phyloP scores from a whole-genome alignment of 2,888 invertebrate genomes.

The Leptodirus hochenwartii region DNA sequence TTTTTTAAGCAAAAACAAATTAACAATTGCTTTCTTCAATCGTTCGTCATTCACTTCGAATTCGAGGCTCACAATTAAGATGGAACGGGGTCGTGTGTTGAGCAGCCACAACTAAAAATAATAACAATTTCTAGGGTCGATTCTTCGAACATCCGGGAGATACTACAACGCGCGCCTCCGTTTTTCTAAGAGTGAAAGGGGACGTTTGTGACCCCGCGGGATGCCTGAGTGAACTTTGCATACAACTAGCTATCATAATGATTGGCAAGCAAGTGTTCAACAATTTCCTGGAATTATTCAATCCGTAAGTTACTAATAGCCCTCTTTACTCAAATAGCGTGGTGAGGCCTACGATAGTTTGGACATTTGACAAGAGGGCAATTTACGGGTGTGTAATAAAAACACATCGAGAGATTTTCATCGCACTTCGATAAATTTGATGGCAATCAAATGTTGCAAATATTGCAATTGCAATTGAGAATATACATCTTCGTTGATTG shows the following conservation, averaged over 20 bases:
- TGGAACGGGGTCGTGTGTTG: no score
- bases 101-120: neutral
- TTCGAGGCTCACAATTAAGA: no score
- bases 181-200: conserved; percentile 56
- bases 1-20: neutral
- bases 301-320: conserved; percentile 61
- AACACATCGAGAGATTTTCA: no score
- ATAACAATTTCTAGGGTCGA: conserved; percentile 41
- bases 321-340: no score
- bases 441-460: no score
- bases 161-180: conserved; percentile 49
- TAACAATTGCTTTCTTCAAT: neutral
- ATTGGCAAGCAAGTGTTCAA: conserved; percentile 89
- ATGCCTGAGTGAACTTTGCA: conserved; percentile 79
- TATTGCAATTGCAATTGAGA: no score
- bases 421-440: no score
- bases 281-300: conserved; percentile 77
- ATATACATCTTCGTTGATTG: no score
- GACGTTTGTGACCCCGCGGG: conserved; percentile 88
- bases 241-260: conserved; percentile 86
- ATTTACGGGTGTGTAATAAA: no score
- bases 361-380: no score
- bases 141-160: conserved; percentile 83
- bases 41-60: neutral
- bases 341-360: no score